These are phyloP conservation scores for Merops nubicus DNA, from an alignment of 2,113 vertebrate species.

Conservation along the genomic window DNA sequence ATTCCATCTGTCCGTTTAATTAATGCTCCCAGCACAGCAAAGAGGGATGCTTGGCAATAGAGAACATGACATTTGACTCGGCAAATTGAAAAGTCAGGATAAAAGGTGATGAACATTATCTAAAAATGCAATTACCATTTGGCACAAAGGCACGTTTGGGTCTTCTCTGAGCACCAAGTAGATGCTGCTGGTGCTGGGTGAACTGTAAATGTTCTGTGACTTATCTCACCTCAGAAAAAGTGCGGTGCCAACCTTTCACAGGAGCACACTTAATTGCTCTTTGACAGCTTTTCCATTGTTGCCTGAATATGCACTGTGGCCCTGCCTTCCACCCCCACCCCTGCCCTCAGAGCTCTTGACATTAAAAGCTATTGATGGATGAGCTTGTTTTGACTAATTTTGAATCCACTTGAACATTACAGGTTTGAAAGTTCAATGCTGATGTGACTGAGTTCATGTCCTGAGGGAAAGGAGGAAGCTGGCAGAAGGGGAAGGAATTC, in stretches of 20 bases:
- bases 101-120: constrained; percentile 34
- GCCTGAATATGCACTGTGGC: neutral
- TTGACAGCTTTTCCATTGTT: constrained; percentile 37
- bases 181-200: constrained; percentile 3
- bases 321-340: neutral
- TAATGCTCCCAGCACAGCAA: neutral
- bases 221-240: constrained; percentile 1
- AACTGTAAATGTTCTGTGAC: constrained; percentile 42
- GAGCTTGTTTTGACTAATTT: constrained; percentile 39
- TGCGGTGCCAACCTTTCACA: neutral
- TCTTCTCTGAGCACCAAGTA: neutral
- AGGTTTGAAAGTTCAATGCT: constrained; percentile 14
- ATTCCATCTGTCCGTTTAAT: neutral
- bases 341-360: constrained; percentile 30
- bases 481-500: neutral
- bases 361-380: constrained; percentile 45
- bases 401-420: neutral
- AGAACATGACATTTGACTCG: constrained; percentile 34
- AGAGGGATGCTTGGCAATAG: neutral
- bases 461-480: neutral
- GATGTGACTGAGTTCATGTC: neutral
- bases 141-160: neutral
- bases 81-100: neutral
- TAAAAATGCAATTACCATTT: constrained; percentile 37
- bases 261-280: constrained; percentile 4